Percentiles rank a stretch among this genome's conserved stretches.
These are phyloP conservation scores for Euclidia mi DNA, from an alignment of 2,888 invertebrate species.

Conservation along the genomic window DNA sequence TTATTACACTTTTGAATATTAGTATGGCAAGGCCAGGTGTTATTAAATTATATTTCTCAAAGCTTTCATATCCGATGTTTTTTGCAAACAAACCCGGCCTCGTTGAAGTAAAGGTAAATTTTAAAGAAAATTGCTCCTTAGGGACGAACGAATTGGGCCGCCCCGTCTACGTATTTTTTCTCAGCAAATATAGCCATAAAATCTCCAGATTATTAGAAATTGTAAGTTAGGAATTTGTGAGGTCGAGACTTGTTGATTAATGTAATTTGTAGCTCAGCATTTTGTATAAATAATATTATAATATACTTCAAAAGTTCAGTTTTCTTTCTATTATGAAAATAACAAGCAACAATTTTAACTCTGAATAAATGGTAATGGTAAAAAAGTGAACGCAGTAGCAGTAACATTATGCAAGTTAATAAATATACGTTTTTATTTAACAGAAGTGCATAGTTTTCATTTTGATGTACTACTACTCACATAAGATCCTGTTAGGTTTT, in stretches of 20 bases:
- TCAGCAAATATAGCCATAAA: constrained; percentile 22
- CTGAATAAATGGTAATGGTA: too few species aligned
- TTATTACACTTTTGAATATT: constrained; percentile 10
- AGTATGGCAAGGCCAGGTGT: constrained; percentile 22
- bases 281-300: too few species aligned
- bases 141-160: constrained; percentile 57
- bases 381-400: too few species aligned
- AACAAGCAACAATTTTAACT: too few species aligned
- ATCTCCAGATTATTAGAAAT: constrained; percentile 11
- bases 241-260: background rate
- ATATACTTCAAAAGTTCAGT: too few species aligned
- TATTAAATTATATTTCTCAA: constrained; percentile 25
- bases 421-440: too few species aligned
- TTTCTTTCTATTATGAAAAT: too few species aligned
- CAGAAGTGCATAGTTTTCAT: too few species aligned
- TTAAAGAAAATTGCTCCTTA: constrained; percentile 51
- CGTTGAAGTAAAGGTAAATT: constrained; percentile 45
- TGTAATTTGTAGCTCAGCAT: background rate
- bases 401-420: too few species aligned
- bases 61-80: constrained; percentile 20
- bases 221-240: background rate
- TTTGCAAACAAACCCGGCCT: constrained; percentile 22
- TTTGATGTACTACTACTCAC: too few species aligned
- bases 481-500: too few species aligned
- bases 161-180: constrained; percentile 24